Base-by-base conservation (phyloP, 2,797 vertebrate genomes). In the Lateolabrax maculatus region DNA sequence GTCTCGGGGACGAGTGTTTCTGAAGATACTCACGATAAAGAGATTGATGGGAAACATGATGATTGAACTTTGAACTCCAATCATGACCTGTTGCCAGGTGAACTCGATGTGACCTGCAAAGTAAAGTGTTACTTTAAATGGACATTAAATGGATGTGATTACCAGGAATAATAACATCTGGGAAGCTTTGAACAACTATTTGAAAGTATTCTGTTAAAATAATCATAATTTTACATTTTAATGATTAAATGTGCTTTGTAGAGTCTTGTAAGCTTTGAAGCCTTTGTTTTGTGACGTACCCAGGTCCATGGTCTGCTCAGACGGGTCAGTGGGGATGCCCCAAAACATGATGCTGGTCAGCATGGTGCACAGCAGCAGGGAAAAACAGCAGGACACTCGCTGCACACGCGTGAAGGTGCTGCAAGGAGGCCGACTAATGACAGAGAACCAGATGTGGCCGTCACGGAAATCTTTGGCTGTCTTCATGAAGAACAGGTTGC, bases 31-130 rank as follows among this genome's bases (percentile, higher is more conserved):
- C 84, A 99, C 97, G 4, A 99, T 99, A 39, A 99, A 94, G 77
- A 99, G 94, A 90, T 99, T 99, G 94, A 99, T 96, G 84, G 98
- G 98, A 86, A 99, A 98, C 98, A 98, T 97, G 67, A 99, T 97
- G 85, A 99, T 89, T 13, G 98, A 99, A 90, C 97, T 99, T 90
- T 99, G 97, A 78, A 99, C 81, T 46, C 97, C 98, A 9, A 98
- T 97, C 96, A 97, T 96, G 72, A 98, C 96, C 82, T 99, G 97
- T 66, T 99, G 97, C 97, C 97, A 97, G 0, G 97, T 98, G 91
- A 99, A 98, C 85, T 98, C 97, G 0, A 98, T 97, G 75, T 97
- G 95, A 84, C 98, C 98, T 99, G 89, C 21, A 84, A 83, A 65
- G 57, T 37, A 81, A 69, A 80, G 51, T 6, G 1, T 7, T 18